Percentiles rank a stretch among this genome's conserved stretches.
Evolutionary conservation across 2,113 vertebrate genomes (phyloP).

Genomic region (Neolamprologus modestus): DNA sequence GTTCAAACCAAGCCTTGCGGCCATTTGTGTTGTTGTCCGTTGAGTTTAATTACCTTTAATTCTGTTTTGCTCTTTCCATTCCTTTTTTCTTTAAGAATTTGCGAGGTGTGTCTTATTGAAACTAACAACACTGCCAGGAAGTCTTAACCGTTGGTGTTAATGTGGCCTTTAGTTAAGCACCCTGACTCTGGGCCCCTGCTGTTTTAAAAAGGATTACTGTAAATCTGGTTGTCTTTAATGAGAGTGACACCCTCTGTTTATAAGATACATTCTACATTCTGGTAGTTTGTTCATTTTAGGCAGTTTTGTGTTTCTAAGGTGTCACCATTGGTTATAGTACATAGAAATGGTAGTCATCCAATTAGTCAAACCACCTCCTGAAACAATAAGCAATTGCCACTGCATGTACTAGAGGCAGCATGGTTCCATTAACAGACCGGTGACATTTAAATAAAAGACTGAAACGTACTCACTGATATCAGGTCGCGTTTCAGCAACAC

Average conservation of each 20-base stretch:
- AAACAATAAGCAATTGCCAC: not conserved
- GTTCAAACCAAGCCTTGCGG: constrained; percentile 10
- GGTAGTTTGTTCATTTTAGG: not conserved
- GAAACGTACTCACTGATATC: not conserved
- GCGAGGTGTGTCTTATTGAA: not conserved
- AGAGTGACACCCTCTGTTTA: constrained; percentile 3
- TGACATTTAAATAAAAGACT: not conserved
- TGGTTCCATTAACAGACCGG: not conserved
- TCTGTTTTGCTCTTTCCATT: not conserved
- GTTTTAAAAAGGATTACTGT: not conserved
- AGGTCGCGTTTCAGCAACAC: not conserved
- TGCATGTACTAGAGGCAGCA: not conserved
- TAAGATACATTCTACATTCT: not conserved
- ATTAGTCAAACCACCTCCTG: not conserved
- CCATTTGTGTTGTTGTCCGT: constrained; percentile 31
- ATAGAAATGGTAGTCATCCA: not conserved
- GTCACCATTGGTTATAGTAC: not conserved
- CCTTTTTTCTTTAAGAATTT: not conserved
- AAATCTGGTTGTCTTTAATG: constrained; percentile 18
- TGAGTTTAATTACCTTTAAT: constrained; percentile 33
- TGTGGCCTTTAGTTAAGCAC: not conserved
- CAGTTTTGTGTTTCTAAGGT: not conserved
- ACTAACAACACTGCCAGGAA: not conserved
- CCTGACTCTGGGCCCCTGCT: not conserved
- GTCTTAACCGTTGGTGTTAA: not conserved